A percentile compares a stretch with the other conserved stretches of the same genome.
These are phyloP conservation scores for Rallus crepitans DNA, from an alignment of 2,797 vertebrate species.

Conservation along the genomic window DNA sequence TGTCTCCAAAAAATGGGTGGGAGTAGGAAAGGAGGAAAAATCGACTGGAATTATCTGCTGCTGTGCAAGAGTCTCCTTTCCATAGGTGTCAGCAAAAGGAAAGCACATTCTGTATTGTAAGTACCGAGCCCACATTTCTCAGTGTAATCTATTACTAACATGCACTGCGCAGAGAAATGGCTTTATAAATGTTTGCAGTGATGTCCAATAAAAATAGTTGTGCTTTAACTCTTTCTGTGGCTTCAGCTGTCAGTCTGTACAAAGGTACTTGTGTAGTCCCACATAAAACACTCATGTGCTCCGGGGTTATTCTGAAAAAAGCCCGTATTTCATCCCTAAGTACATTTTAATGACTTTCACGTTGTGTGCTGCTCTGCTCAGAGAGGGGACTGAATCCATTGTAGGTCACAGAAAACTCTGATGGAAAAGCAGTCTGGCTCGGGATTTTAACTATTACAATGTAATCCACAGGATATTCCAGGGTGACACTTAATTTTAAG, in stretches of 20 bases:
- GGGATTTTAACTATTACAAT: not conserved
- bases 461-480: not conserved
- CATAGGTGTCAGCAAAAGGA: conserved; percentile 24
- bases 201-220: not conserved
- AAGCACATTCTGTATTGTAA: not conserved
- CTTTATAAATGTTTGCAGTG: not conserved
- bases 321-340: not conserved
- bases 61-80: not conserved
- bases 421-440: not conserved
- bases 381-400: not conserved
- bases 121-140: not conserved
- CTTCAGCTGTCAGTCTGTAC: not conserved
- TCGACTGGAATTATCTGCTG: not conserved
- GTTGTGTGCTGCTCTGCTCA: not conserved
- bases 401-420: not conserved
- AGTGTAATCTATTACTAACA: not conserved
- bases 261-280: not conserved
- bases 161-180: not conserved
- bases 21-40: not conserved
- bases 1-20: not conserved
- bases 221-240: not conserved
- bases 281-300: not conserved
- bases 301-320: not conserved
- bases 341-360: not conserved
- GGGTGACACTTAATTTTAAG: not conserved